These are phyloP conservation scores for Lepilemur ruficaudatus DNA, from an alignment of 2,797 vertebrate genomes.

Conservation along the genomic window DNA sequence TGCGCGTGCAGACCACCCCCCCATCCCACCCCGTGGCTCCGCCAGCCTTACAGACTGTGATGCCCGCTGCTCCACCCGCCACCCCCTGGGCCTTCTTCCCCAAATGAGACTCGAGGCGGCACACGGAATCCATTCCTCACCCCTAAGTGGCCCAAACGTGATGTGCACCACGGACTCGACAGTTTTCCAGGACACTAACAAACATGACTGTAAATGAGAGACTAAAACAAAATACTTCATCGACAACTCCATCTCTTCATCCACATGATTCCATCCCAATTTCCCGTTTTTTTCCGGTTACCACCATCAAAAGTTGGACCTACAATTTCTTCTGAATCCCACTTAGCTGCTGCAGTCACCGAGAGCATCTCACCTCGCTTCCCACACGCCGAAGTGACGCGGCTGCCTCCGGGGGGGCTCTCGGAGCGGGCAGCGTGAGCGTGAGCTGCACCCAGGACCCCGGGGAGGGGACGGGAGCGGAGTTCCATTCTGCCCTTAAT, in stretches of 20 bases:
- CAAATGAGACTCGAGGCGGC: background rate
- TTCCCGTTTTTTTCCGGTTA: background rate
- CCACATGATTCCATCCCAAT: background rate
- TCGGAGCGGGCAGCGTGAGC: too few species aligned
- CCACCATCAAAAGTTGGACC: fast-evolving
- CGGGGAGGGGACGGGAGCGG: background rate
- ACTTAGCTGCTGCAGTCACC: fast-evolving
- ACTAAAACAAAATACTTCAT: background rate
- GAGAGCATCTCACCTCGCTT: fast-evolving
- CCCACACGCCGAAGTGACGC: fast-evolving
- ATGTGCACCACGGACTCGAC: fast-evolving
- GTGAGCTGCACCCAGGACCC: fast-evolving
- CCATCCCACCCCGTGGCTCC: background rate
- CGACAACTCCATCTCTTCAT: fast-evolving
- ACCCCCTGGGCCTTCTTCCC: background rate
- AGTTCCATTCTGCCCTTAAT: background rate
- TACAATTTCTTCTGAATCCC: background rate
- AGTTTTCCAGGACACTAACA: background rate
- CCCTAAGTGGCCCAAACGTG: fast-evolving
- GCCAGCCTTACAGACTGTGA: too few species aligned
- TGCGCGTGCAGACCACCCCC: fast-evolving
- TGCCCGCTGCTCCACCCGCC: too few species aligned
- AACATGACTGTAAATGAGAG: fast-evolving
- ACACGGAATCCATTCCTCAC: background rate
- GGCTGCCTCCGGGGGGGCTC: too few species aligned